Conservation (phyloP, 2,113 vertebrate species). For the Leucosticte australis region DNA sequence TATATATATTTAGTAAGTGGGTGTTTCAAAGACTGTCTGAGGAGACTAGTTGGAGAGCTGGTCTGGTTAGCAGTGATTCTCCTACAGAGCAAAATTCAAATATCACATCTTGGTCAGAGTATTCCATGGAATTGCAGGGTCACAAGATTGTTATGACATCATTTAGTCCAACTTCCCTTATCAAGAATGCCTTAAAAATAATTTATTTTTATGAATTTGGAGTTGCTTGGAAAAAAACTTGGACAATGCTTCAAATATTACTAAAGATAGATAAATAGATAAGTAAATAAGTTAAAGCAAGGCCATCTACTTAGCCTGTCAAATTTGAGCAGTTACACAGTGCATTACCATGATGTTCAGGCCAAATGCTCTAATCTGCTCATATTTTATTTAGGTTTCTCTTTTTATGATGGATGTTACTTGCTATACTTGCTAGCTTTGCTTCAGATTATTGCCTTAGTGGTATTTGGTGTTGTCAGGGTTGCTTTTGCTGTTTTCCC, state of each 20-base stretch:
- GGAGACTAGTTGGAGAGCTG: neutral
- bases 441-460: neutral
- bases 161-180: neutral
- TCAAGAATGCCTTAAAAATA: neutral
- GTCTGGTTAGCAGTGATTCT: neutral
- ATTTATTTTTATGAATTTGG: neutral
- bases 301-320: neutral
- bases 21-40: neutral
- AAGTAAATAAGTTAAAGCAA: neutral
- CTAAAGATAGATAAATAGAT: neutral
- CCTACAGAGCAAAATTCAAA: neutral
- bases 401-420: neutral
- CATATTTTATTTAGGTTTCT: neutral
- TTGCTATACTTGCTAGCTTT: neutral
- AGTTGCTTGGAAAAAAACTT: neutral
- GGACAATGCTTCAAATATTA: neutral
- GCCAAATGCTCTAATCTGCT: neutral
- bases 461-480: neutral
- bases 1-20: neutral
- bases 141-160: neutral
- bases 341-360: rapidly evolving
- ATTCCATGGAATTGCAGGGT: neutral
- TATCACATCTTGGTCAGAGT: neutral
- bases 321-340: neutral
- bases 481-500: neutral